Base-by-base conservation (phyloP, 2,888 invertebrate species). In the Colostygia pectinataria region DNA sequence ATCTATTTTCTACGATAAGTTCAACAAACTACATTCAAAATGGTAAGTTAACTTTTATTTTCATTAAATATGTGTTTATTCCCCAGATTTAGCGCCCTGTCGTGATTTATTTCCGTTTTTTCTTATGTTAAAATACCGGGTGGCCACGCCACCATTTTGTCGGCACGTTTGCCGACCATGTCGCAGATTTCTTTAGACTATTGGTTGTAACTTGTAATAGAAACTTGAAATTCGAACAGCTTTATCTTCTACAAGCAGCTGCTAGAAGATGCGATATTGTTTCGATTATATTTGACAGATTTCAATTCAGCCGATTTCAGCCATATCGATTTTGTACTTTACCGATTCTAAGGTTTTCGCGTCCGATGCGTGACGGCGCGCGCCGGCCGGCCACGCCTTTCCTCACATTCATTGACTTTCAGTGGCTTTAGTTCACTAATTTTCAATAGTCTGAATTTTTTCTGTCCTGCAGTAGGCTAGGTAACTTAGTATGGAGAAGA, bases 1-100 rank as follows among this genome's bases (percentile, higher is more conserved):
- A 79, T 77, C 68, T 78, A 77, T 75, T 55, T 55, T 61, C 66
- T 85, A 82, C 80, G 68, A 66, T 84, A 84, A 87, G 84, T 83
- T 80, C 77, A 74, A 83, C 80, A 81, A 86, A 83, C 86, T 81
- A 81, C 70, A 81, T 68, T 68, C 80, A 90, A 89, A 84, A 90
- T 90, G 90, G 90, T 90, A 65, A 90, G 90, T 87, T 52, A 53
- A 25, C 13, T 62, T 57, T 55, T 46, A 50, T 55, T 71, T 48
- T 46, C 2, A 14, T 31, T 25, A 12, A 53, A 42, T 40, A 49
- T 25, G 20, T 29, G n/a, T 32, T 47, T 42, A 48, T 59, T 57
- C 48, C 20, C 27, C 14, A 32, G 41, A 50, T 57, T 43, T 34
- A 25, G 6, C 28, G 8, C 43, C 31, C 13, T 27, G 9, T 15